phyloP scores from a whole-genome alignment of 2,888 invertebrate species.

The Plusia festucae region DNA sequence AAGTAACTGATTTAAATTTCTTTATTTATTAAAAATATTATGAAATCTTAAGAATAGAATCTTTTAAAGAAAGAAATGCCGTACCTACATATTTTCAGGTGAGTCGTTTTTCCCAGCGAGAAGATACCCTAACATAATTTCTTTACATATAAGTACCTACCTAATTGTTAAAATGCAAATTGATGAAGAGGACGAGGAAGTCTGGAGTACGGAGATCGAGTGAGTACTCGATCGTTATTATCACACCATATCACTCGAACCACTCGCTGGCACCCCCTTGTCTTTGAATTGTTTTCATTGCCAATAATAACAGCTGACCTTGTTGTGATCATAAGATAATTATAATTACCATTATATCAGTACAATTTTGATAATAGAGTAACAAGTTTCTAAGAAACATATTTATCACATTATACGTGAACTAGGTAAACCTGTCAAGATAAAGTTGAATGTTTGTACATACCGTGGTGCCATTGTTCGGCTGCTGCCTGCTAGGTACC shows the following conservation, averaged over 20 bases:
- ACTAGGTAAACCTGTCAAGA: conserved; percentile 86
- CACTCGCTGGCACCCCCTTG: conserved; percentile 57
- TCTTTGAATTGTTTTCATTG: conserved; percentile 28
- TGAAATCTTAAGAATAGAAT: background rate
- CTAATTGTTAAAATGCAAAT: conserved; percentile 54
- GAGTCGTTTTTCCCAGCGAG: conserved; percentile 28
- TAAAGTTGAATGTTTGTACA: conserved; percentile 80
- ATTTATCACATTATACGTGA: conserved; percentile 74
- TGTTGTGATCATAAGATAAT: conserved; percentile 44
- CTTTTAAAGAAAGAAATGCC: conserved; percentile 25
- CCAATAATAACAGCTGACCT: conserved; percentile 34
- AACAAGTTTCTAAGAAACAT: conserved; percentile 78
- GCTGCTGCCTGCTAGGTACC: conserved; percentile 63
- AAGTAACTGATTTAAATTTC: conserved; percentile 2
- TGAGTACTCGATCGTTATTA: conserved; percentile 69
- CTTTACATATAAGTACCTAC: too few species aligned
- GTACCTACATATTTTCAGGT: conserved; percentile 51
- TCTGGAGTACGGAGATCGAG: conserved; percentile 77
- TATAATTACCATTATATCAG: conserved; percentile 63
- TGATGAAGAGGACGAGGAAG: conserved; percentile 68
- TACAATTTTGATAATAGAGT: conserved; percentile 73
- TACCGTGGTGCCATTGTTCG: conserved; percentile 74
- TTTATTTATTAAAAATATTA: background rate
- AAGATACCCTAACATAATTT: conserved; percentile 33
- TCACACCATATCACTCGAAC: conserved; percentile 38